Percentiles rank a stretch among this genome's conserved stretches.
These are phyloP conservation scores for Brachionus plicatilis DNA, from an alignment of 1,140 invertebrate genomes.

Conservation along the genomic window DNA sequence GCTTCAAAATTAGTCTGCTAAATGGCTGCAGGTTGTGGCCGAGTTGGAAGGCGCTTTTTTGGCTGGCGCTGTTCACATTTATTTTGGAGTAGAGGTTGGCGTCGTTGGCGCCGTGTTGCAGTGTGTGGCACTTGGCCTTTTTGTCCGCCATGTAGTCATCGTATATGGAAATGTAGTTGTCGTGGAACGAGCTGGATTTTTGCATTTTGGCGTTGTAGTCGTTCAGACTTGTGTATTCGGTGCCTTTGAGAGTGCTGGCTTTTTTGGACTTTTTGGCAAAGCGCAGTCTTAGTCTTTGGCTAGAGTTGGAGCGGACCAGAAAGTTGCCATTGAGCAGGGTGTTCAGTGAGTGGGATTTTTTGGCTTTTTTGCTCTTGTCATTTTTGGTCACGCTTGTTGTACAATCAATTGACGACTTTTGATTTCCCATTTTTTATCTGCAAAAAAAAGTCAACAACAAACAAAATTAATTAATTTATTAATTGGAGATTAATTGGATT, in stretches of 20 bases:
- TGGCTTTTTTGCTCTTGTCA: background rate
- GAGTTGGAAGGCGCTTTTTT: background rate
- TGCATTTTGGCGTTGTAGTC: background rate
- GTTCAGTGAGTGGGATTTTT: conserved; percentile 18
- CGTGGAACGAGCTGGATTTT: background rate
- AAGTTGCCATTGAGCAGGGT: background rate
- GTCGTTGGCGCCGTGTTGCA: background rate
- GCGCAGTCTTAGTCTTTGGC: background rate
- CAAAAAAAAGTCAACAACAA: background rate
- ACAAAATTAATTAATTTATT: background rate
- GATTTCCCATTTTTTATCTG: background rate
- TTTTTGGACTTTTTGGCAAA: background rate
- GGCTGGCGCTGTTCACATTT: background rate
- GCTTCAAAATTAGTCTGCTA: background rate
- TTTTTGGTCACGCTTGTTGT: too few species aligned
- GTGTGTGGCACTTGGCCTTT: background rate
- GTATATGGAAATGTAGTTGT: background rate
- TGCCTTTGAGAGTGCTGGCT: background rate
- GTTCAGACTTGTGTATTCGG: background rate
- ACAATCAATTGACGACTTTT: background rate
- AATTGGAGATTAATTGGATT: background rate
- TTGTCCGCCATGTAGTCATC: background rate
- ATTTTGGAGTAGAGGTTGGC: background rate
- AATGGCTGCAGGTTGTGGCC: background rate
- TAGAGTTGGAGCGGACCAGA: background rate